These are phyloP conservation scores for Takifugu ocellatus DNA, from an alignment of 2,797 vertebrate genomes.

Conservation along the genomic window DNA sequence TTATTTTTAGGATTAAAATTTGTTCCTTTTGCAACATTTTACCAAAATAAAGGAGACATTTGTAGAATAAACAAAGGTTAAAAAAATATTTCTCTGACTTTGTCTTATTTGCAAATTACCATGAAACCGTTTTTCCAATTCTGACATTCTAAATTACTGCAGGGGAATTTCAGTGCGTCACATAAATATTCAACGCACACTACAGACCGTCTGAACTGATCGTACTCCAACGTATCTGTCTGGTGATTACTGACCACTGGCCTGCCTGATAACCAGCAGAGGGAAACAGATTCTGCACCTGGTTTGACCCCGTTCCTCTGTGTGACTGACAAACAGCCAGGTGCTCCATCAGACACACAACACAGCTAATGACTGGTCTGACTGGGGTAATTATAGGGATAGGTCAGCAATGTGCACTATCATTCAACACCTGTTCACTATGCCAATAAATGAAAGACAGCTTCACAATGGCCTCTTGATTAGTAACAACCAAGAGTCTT, in stretches of 20 bases:
- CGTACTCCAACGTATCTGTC: no score
- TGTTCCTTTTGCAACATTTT: no score
- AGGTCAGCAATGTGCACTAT: conserved; percentile 31
- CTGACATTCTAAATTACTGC: neutral
- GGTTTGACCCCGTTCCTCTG: conserved; percentile 7
- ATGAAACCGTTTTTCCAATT: no score
- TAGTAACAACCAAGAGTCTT: conserved; percentile 4
- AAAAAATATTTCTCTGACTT: no score
- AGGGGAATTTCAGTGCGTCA: conserved; percentile 11
- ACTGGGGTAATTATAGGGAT: conserved; percentile 53
- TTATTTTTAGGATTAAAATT: no score
- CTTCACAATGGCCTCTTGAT: conserved; percentile 25
- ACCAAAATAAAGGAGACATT: no score
- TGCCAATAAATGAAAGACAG: conserved; percentile 21
- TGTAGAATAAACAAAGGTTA: no score
- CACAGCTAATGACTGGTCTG: conserved; percentile 45
- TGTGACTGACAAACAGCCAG: conserved; percentile 41
- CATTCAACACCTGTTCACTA: conserved; percentile 42
- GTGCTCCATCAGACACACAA: conserved; percentile 43
- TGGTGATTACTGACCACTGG: neutral
- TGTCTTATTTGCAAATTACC: no score
- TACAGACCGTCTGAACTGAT: no score
- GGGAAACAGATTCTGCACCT: conserved; percentile 10
- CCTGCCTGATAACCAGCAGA: conserved; percentile 18
- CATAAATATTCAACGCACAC: conserved; percentile 11